Evolutionary conservation across 2,888 invertebrate genomes (phyloP).

Genomic region (Dasypolia templi): DNA sequence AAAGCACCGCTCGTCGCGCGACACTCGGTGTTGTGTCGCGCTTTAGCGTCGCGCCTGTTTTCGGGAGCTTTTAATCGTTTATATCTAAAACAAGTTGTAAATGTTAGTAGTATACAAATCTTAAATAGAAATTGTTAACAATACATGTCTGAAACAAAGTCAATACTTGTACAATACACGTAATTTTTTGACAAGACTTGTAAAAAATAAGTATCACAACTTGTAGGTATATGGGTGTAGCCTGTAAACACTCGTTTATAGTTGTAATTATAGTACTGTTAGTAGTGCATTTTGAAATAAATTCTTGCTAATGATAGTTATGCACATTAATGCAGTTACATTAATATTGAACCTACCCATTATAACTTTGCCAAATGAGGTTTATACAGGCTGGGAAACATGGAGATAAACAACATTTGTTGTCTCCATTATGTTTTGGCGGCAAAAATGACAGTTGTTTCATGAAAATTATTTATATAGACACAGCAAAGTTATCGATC

Average conservation of each 20-base stretch:
- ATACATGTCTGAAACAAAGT: not conserved
- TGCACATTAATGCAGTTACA: conserved; percentile 3
- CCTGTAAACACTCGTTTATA: not conserved
- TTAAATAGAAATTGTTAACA: not conserved
- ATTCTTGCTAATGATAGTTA: conserved; percentile 5
- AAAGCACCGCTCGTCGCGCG: no score
- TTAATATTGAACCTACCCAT: not conserved
- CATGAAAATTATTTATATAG: no score
- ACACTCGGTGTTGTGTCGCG: no score
- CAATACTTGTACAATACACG: not conserved
- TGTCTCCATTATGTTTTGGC: no score
- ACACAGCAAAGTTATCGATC: no score
- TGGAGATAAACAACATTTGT: no score
- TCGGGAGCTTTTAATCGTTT: no score
- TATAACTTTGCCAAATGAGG: not conserved
- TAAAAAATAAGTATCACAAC: not conserved
- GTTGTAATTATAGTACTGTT: not conserved
- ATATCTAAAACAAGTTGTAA: not conserved
- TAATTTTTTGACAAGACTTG: not conserved
- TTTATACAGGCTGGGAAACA: no score
- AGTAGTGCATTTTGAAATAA: conserved; percentile 12
- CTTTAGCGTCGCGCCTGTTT: no score
- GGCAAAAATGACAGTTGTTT: no score
- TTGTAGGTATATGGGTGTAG: not conserved
- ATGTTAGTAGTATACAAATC: not conserved